Evolutionary conservation across 2,113 vertebrate genomes (phyloP), one percentile per base, ranked within the genome.

Genomic region (Genyomyrus donnyi): DNA sequence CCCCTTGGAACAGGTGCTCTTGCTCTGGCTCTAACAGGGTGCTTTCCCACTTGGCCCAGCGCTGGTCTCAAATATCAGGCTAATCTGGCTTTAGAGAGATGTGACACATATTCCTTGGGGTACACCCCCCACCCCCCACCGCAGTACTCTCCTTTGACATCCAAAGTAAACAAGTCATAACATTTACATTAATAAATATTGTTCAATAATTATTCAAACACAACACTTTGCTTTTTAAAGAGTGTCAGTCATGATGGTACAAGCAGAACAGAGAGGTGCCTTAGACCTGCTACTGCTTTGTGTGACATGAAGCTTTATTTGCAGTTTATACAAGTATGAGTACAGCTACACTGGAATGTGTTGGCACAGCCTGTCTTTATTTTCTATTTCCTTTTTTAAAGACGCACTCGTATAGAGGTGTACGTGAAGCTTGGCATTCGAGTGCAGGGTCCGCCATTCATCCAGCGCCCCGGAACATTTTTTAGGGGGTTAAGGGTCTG

Each of bases 21-120:
- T 66, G 89, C 77, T 93, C 93, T 93, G 92, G 91, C 93, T 91
- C 49, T 91, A 87, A 91, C 91, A 89, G 93, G 80, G 93, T 93
- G 94, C 91, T 94, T 95, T 93, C 94, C 95, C 91, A 91, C 89
- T 90, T 91, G 88, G 90, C 91, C 42, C 46, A 66, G 19, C 7
- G 89, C 90, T 52, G 93, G 93, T 94, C 93, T 95, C 92, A 93
- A 91, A 92, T 94, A 92, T 91, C 92, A 90, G 90, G 45, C 90
- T 77, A 74, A 74, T 48, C 46, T 48, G 88, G 7, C 19, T 88
- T 45, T 70, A 70, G 74, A 19, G 74, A 42, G 74, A 42, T 42
- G 62, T 31, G 4, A 80, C 74, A 80, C 35, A 80, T 19, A 80
- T 80, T 39, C 70, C 15, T 39, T 77, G 70, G 24, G 31, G 70